Conservation (phyloP, 2,113 vertebrate genomes). For the human region DNA sequence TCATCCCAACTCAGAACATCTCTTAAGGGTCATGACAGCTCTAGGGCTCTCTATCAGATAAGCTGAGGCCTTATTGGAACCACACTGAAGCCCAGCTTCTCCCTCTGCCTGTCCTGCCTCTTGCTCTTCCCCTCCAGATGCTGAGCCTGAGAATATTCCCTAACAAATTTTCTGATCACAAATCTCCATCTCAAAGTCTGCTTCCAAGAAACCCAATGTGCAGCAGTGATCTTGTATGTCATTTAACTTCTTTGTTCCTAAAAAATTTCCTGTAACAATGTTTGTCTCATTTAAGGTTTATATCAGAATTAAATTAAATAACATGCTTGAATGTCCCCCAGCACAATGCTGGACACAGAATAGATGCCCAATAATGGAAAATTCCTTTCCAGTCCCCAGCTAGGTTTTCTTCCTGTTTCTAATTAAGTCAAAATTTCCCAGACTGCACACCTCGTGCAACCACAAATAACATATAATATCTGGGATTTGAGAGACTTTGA, state of each 20-base stretch:
- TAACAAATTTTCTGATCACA: background rate
- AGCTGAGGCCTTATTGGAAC: background rate
- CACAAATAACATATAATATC: background rate
- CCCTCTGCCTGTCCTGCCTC: background rate
- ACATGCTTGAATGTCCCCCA: background rate
- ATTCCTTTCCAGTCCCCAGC: background rate
- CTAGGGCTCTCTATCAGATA: background rate
- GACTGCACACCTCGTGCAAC: background rate
- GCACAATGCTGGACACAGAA: background rate
- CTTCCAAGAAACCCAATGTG: background rate
- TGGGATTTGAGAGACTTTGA: background rate
- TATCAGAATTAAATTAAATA: slow-evolving; percentile 8
- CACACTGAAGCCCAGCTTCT: background rate
- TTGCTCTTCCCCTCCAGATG: background rate
- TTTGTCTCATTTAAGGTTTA: background rate
- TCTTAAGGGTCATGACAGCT: background rate
- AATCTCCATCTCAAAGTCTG: background rate
- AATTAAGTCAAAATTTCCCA: background rate
- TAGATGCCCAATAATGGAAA: background rate
- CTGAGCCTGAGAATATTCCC: background rate
- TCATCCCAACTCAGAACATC: background rate
- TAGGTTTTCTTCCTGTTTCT: background rate
- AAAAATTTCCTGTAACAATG: background rate
- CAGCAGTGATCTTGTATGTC: background rate
- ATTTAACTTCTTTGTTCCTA: background rate